A percentile compares a stretch with the other conserved stretches of the same genome.
Evolutionary conservation across 2,113 vertebrate species (phyloP).

Genomic region (Dipodomys spectabilis): DNA sequence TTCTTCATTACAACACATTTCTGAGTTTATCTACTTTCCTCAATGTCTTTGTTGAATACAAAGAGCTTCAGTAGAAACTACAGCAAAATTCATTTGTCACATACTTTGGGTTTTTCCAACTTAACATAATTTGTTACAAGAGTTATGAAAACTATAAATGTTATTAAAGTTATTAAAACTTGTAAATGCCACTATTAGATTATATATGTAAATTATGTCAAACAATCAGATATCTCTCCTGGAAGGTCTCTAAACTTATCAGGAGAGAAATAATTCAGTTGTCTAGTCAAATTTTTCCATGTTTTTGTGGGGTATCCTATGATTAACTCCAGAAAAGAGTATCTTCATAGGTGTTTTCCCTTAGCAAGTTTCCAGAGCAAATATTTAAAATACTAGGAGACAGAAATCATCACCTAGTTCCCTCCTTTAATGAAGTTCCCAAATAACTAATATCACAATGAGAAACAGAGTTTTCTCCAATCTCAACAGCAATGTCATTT

Average conservation of each 20-base stretch:
- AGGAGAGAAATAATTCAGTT: background rate
- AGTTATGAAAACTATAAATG: background rate
- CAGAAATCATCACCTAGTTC: background rate
- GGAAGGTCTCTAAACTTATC: background rate
- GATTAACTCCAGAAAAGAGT: background rate
- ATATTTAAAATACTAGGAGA: conserved; percentile 41
- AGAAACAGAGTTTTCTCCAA: background rate
- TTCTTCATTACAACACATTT: background rate
- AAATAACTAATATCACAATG: background rate
- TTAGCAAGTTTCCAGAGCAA: background rate
- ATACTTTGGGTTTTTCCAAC: background rate
- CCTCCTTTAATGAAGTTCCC: background rate
- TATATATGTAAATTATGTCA: background rate
- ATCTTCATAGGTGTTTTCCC: background rate
- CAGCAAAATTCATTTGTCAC: background rate
- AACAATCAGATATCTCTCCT: background rate
- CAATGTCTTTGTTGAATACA: background rate
- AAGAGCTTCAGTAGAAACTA: background rate
- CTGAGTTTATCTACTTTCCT: conserved; percentile 10
- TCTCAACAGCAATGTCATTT: background rate
- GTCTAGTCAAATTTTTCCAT: background rate
- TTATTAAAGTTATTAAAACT: background rate
- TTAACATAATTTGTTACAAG: background rate
- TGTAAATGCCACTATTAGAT: conserved; percentile 13
- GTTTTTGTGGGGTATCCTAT: background rate